Evolutionary conservation across 1,140 invertebrate species (phyloP), one percentile per base, ranked within the genome.

Genomic region (Thaumetopoea pityocampa): DNA sequence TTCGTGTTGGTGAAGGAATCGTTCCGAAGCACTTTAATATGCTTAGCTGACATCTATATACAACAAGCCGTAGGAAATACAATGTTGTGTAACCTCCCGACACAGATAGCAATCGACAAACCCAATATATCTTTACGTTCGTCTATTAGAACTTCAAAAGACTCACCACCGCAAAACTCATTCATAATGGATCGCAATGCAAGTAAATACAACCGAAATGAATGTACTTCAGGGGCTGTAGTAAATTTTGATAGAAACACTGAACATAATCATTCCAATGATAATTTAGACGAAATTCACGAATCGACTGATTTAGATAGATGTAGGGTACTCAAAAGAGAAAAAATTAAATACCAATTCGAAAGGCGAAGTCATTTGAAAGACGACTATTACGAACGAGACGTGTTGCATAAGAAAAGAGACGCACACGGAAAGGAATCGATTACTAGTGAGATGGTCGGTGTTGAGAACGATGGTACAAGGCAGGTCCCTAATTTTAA

Each of bases 241-340:
- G 34, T 37, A 51, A 50, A 53, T 35, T 59, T 23, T 32, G 34
- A 64, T 52, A 66, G 40, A 35, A 65, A 51, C 57, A 43, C 57
- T 40, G 52, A 54, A 22, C 43, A 62, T 37, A 60, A 59, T 49
- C 67, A 76, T 74, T 72, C 70, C 72, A 76, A 45, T 58, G 59
- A 61, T 61, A 56, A 54, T 40, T 50, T 68, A 71, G 51, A 51
- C 23, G 52, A 65, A 56, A 48, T 58, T 53, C 51, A 63, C 29
- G 45, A 62, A 67, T 51, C 60, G 65, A 77, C 67, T 70, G 70
- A 81, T 56, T 67, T 81, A 78, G 67, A 73, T 67, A 70, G 57
- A 41, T 69, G 41, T 77, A 77, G 63, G 32, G 51, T 76, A 66
- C 47, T 45, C 35, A 66, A 59, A 61, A 58, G 55, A 34, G 52